A percentile compares a stretch with the other conserved stretches of the same genome.
phyloP scores from a whole-genome alignment of 2,797 vertebrate genomes.

The Takifugu rubripes region DNA sequence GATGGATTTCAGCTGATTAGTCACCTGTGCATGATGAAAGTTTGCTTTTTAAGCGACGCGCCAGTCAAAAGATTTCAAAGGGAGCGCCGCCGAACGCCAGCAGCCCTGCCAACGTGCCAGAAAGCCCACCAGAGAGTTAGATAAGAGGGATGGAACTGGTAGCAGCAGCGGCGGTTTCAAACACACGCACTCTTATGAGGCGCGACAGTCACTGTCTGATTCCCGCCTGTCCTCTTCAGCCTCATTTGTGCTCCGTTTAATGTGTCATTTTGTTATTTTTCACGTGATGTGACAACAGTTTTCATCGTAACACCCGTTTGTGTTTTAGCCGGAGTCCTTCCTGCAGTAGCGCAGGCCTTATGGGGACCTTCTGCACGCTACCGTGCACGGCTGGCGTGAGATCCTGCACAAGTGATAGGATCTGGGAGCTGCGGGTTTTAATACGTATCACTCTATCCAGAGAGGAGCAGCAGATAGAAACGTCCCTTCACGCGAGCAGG shows the following conservation, averaged over 20 bases:
- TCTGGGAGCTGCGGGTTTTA: constrained; percentile 64
- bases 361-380: background rate
- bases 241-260: constrained; percentile 57
- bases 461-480: constrained; percentile 57
- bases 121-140: constrained; percentile 59
- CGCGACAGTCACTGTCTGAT: constrained; percentile 61
- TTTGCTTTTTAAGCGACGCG: constrained; percentile 55
- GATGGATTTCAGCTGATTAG: constrained; percentile 71
- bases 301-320: constrained; percentile 31
- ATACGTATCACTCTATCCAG: constrained; percentile 62
- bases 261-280: constrained; percentile 52
- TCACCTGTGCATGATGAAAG: constrained; percentile 64
- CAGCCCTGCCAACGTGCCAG: constrained; percentile 58
- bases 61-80: constrained; percentile 68
- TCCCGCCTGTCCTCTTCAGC: constrained; percentile 45
- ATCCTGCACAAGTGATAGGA: constrained; percentile 45
- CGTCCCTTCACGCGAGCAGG: constrained; percentile 72
- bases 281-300: constrained; percentile 33
- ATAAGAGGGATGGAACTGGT: constrained; percentile 57
- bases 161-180: constrained; percentile 50
- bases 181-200: constrained; percentile 42
- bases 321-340: constrained; percentile 17
- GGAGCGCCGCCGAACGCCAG: constrained; percentile 54
- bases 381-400: constrained; percentile 1
- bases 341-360: constrained; percentile 26